Conservation (phyloP, 2,113 vertebrate species). For the Rynchops niger region DNA sequence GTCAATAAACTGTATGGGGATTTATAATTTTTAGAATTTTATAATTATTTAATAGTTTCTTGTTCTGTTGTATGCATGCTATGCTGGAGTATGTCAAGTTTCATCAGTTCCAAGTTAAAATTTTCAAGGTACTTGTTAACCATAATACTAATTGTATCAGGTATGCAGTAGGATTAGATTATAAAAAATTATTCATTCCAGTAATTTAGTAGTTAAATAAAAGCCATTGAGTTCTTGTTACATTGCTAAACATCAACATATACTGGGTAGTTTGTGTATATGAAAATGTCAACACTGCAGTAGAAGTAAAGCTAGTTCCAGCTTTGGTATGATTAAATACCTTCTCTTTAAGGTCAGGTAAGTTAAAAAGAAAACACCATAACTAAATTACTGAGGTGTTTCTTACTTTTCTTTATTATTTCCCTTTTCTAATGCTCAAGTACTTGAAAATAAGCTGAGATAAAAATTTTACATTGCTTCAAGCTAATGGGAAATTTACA, state of each 20-base stretch:
- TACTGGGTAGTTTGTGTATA: neutral
- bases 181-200: neutral
- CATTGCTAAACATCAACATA: neutral
- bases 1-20: rapidly evolving
- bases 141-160: neutral
- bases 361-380: neutral
- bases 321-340: neutral
- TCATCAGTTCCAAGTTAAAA: neutral
- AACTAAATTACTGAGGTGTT: neutral
- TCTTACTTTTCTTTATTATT: neutral
- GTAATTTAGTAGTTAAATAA: neutral
- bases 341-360: neutral
- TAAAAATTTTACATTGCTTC: neutral
- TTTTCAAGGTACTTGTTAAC: neutral
- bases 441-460: neutral
- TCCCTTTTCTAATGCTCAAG: neutral
- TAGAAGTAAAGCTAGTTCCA: neutral
- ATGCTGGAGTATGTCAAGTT: neutral
- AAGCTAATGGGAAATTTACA: neutral
- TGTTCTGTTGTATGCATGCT: neutral
- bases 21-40: neutral
- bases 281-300: neutral
- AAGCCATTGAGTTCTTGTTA: neutral
- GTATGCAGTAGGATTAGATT: neutral
- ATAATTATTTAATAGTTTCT: neutral